Conservation (phyloP, 2,113 vertebrate genomes). For the rabbit (Oryctolagus cuniculus) region mOryCun1.1 NC_091444.1:64231001-64231500, state of each 20-base stretch:
- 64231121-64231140: not conserved
- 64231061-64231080: conserved; percentile 8
- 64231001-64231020: not conserved
- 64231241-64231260: conserved; percentile 8
- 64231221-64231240: conserved; percentile 47
- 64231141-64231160: conserved; percentile 20
- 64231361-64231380: not conserved
- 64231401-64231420: not conserved
- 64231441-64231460: not conserved
- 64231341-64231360: conserved; percentile 11
- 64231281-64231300: too few species aligned
- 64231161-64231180: conserved; percentile 25
- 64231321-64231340: not conserved
- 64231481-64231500: not conserved
- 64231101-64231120: conserved; percentile 44
- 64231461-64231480: not conserved
- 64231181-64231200: conserved; percentile 4
- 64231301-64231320: too few species aligned
- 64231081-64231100: conserved; percentile 57
- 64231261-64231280: not conserved
- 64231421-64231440: not conserved
- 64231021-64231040: not conserved
- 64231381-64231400: conserved; percentile 43
- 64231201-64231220: not conserved
- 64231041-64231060: not conserved